A percentile compares a stretch with the other conserved stretches of the same genome.
Conservation (phyloP, 2,888 invertebrate genomes). For the Geotrupes spiniger region DNA sequence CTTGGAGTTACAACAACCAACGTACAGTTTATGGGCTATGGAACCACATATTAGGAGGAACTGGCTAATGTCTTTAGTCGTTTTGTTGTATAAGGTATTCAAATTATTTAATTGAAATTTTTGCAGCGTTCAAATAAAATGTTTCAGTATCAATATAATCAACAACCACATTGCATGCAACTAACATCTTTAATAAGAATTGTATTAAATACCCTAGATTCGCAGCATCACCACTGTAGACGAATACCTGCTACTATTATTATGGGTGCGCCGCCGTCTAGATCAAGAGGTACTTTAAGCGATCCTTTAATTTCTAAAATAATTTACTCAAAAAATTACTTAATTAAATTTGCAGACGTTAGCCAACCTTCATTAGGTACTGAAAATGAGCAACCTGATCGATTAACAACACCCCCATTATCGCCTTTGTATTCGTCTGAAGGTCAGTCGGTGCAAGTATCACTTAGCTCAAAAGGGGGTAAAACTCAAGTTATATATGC, state of each 20-base stretch:
- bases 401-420: constrained; percentile 55
- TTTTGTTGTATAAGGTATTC: constrained; percentile 89
- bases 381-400: constrained; percentile 59
- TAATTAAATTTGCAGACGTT: constrained; percentile 63
- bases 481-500: constrained; percentile 48
- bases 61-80: constrained; percentile 91
- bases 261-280: constrained; percentile 66
- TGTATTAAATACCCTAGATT: constrained; percentile 87
- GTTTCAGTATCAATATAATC: constrained; percentile 71
- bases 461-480: constrained; percentile 47
- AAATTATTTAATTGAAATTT: constrained; percentile 4
- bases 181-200: constrained; percentile 81
- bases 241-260: constrained; percentile 78
- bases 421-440: constrained; percentile 63
- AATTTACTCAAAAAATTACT: too few relatives aligned
- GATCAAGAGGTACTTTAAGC: constrained; percentile 64
- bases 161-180: constrained; percentile 66
- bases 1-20: constrained; percentile 61
- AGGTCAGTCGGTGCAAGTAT: constrained; percentile 52
- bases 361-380: constrained; percentile 75
- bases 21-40: constrained; percentile 84
- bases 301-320: too few relatives aligned
- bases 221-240: constrained; percentile 88
- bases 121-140: too few relatives aligned
- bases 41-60: constrained; percentile 83